Conservation (phyloP, 2,888 invertebrate genomes). For the Drosophila atripex region DNA sequence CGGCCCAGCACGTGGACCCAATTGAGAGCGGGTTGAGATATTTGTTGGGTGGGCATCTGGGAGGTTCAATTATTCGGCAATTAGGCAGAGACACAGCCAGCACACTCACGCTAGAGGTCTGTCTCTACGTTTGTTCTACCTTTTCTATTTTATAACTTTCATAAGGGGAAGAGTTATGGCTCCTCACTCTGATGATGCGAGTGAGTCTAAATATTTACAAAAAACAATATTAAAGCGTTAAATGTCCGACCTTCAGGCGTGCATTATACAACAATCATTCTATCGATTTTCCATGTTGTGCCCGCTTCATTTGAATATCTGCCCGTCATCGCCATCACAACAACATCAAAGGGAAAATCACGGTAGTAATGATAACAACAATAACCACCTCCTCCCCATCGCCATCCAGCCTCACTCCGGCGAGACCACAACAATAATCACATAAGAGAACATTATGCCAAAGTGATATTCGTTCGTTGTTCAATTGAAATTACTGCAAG, state of each 20-base stretch:
- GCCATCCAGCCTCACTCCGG: constrained; percentile 20
- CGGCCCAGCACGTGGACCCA: constrained; percentile 67
- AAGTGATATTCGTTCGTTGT: constrained; percentile 66
- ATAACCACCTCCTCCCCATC: constrained; percentile 22
- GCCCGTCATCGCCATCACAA: constrained; percentile 66
- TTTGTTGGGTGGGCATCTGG: constrained; percentile 36
- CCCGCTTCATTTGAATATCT: constrained; percentile 69
- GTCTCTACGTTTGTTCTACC: constrained; percentile 12
- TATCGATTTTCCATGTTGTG: constrained; percentile 74
- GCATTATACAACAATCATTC: constrained; percentile 76
- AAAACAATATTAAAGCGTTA: constrained; percentile 70
- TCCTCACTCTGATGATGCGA: constrained; percentile 3
- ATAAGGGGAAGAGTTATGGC: not conserved
- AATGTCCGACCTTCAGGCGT: constrained; percentile 68
- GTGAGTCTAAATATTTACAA: constrained; percentile 69
- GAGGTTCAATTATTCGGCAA: constrained; percentile 71
- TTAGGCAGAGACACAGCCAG: constrained; percentile 57
- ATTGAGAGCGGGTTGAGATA: constrained; percentile 27
- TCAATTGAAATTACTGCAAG: constrained; percentile 76
- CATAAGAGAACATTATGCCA: constrained; percentile 67
- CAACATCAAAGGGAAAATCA: constrained; percentile 67
- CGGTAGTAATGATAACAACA: constrained; percentile 70
- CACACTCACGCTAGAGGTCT: constrained; percentile 37
- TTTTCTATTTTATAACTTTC: not conserved
- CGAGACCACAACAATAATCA: constrained; percentile 50